Base-by-base conservation (phyloP, 2,797 vertebrate species). In the Tangara arthus region DNA sequence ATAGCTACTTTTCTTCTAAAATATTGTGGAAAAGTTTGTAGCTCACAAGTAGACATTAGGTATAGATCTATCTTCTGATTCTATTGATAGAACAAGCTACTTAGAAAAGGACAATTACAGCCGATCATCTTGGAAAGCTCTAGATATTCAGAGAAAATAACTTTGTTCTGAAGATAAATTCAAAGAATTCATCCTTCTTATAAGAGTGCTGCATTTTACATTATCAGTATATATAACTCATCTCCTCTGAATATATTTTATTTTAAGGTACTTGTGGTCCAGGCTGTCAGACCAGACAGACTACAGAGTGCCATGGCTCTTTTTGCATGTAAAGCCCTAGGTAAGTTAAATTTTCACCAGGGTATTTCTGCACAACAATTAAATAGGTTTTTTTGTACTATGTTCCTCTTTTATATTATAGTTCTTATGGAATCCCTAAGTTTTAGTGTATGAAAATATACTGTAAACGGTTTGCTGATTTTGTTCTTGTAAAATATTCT, bases 241-340 rank as follows among this genome's bases (percentile, higher is more conserved):
- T 53, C 9, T 92, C 9, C 21, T 12, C 53, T 77, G 32, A 72
- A 57, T 90, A 14, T 92, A 30, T 89, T 97, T 97, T 88, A 15
- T 90, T 91, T 95, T 68, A 93, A 99, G 99, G 97, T 99, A 30
- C 97, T 99, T 92, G 97, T 99, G 89, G 98, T 99, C 60, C 99
- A 99, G 93, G 98, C 98, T 24, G 95, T 99, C 65, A 97, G 99
- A 92, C 99, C 99, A 41, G 99, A 99, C 96, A 98, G 99, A 89
- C 97, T 99, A 7, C 99, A 99, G 96, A 99, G 99, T 83, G 97
- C 99, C 47, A 99, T 99, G 99, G 97, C 98, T 83, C 95, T 98
- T 70, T 99, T 99, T 96, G 98, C 98, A 5, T 99, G 98, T 82
- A 98, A 98, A 93, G 97, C 98, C 34, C 95, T 99, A 46, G 98